A percentile compares a stretch with the other conserved stretches of the same genome.
Evolutionary conservation across 2,797 vertebrate species (phyloP).

Genomic region (Pangasius macronema): DNA sequence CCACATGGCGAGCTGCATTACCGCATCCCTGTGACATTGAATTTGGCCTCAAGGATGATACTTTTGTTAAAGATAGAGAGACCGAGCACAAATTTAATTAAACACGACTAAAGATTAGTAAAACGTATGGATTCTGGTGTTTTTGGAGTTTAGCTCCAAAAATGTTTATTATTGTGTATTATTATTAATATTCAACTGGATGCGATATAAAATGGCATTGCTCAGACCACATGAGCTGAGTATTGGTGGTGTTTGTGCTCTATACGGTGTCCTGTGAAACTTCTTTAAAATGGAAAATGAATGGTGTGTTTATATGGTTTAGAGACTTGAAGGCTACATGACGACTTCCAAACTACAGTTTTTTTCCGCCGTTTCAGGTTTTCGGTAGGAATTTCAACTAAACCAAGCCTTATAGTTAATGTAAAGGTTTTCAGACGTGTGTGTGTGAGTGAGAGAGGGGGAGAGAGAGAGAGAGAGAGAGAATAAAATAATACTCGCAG

Average conservation of each 20-base stretch:
- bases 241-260: background rate
- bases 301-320: background rate
- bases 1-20: slow-evolving; percentile 33
- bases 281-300: background rate
- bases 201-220: slow-evolving; percentile 12
- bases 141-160: background rate
- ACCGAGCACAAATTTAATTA: background rate
- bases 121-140: background rate
- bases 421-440: background rate
- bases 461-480: background rate
- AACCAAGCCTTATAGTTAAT: background rate
- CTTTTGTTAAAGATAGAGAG: background rate
- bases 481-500: slow-evolving; percentile 19
- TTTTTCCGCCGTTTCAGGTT: slow-evolving; percentile 4
- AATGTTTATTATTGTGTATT: background rate
- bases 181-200: background rate
- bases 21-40: slow-evolving; percentile 43
- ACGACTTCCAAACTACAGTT: background rate
- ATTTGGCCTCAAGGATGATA: slow-evolving; percentile 34
- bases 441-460: background rate
- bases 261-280: background rate
- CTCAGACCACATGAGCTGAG: background rate
- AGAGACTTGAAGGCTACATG: background rate
- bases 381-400: background rate
- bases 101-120: background rate